Conservation (phyloP, 2,797 vertebrate species). For the Telmatherina bonti region DNA sequence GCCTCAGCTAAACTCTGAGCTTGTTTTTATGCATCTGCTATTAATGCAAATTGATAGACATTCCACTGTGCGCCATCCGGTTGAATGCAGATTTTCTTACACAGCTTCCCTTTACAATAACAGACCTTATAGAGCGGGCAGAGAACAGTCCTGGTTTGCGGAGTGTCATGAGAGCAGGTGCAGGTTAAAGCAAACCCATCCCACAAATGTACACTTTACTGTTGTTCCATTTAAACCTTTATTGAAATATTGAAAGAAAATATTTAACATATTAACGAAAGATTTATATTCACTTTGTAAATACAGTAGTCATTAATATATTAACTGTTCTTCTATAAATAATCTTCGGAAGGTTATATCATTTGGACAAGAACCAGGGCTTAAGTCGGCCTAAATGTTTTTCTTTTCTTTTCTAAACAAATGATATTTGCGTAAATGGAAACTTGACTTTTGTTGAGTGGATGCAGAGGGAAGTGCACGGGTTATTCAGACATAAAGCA, state of each 20-base stretch:
- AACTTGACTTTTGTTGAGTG: conserved; percentile 53
- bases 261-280: conserved; percentile 88
- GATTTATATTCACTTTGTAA: conserved; percentile 88
- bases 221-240: conserved; percentile 79
- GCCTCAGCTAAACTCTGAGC: conserved; percentile 63
- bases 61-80: conserved; percentile 83
- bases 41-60: conserved; percentile 81
- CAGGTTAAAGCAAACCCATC: conserved; percentile 60
- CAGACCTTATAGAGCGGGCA: conserved; percentile 44
- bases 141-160: conserved; percentile 60
- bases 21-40: conserved; percentile 76
- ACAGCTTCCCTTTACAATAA: conserved; percentile 73
- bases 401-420: conserved; percentile 53
- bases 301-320: conserved; percentile 89
- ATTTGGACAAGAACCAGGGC: conserved; percentile 72
- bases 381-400: conserved; percentile 49
- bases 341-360: conserved; percentile 81
- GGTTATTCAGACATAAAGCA: conserved; percentile 62
- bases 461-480: conserved; percentile 60
- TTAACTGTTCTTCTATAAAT: conserved; percentile 83
- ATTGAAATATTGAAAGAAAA: conserved; percentile 80
- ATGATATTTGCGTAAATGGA: conserved; percentile 51
- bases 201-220: conserved; percentile 75
- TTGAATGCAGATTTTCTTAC: conserved; percentile 71
- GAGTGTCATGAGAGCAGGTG: conserved; percentile 54